phyloP scores from a whole-genome alignment of 2,113 vertebrate species.

The Rhynchopsitta pachyrhyncha region DNA sequence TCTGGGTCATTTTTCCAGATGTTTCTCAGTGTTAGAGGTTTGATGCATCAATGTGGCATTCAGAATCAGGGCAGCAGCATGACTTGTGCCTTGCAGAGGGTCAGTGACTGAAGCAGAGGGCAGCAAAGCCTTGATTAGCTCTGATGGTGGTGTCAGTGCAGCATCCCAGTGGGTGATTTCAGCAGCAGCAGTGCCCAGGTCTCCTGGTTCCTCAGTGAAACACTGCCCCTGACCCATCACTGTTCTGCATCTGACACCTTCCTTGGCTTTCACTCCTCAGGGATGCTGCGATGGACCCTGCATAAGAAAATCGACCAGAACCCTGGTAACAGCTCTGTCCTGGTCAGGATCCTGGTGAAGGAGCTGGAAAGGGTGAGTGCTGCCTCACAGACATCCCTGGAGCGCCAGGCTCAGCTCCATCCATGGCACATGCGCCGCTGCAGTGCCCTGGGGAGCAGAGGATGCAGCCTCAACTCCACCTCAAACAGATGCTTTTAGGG shows the following conservation, averaged over 20 bases:
- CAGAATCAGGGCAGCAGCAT: background rate
- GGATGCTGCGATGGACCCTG: constrained; percentile 93
- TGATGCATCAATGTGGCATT: rapidly evolving
- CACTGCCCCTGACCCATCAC: rapidly evolving
- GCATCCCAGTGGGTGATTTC: background rate
- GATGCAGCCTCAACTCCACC: too few relatives aligned
- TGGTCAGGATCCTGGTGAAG: constrained; percentile 86
- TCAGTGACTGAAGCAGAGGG: background rate
- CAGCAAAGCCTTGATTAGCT: background rate
- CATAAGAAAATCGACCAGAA: constrained; percentile 89
- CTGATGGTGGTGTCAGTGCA: rapidly evolving
- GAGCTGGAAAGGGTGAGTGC: constrained; percentile 88
- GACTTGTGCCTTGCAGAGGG: background rate
- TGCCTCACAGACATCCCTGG: background rate
- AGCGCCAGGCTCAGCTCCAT: rapidly evolving
- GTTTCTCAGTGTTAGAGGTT: background rate
- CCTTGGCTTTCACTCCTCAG: constrained; percentile 60
- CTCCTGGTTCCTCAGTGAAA: background rate
- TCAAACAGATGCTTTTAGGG: background rate
- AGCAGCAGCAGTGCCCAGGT: background rate
- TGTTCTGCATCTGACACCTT: background rate
- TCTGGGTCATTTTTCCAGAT: background rate
- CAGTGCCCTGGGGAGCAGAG: rapidly evolving
- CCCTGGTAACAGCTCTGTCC: constrained; percentile 74
- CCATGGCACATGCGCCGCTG: rapidly evolving